phyloP scores from a whole-genome alignment of 92 coral and sea anemone species.

The Bergia puertoricense region DNA sequence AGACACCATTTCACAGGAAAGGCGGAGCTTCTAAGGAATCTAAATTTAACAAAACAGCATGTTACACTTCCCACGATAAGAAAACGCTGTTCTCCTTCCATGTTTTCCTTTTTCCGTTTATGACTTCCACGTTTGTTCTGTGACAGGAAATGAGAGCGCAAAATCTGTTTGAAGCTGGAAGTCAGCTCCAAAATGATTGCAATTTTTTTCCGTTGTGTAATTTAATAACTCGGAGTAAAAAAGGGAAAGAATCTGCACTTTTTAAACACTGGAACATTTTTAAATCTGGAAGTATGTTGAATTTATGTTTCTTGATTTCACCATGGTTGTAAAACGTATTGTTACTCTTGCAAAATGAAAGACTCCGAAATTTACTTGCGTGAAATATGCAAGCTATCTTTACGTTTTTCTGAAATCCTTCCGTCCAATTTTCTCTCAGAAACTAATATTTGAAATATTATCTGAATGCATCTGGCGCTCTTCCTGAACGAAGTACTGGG shows the following conservation, averaged over 20 bases:
- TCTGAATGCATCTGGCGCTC: background rate
- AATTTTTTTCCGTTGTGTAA: background rate
- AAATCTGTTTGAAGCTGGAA: background rate
- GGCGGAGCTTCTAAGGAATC: constrained; percentile 12
- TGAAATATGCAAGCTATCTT: constrained; percentile 1
- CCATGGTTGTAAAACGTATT: too few relatives aligned
- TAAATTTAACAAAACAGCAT: background rate
- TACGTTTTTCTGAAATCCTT: background rate
- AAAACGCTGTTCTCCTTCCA: background rate
- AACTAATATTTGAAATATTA: constrained; percentile 18
- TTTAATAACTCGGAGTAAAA: background rate
- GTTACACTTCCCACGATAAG: constrained; percentile 35
- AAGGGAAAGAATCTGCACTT: background rate
- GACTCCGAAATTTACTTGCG: background rate
- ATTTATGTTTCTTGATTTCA: too few relatives aligned
- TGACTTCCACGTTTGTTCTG: constrained; percentile 3
- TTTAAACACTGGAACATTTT: background rate
- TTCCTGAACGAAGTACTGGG: background rate
- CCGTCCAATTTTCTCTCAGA: background rate
- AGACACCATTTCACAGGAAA: constrained; percentile 14
- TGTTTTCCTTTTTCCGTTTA: constrained; percentile 26
- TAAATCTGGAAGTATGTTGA: background rate
- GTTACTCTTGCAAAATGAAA: background rate
- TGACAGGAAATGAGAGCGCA: constrained; percentile 23
- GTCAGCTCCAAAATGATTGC: background rate